These are phyloP conservation scores for Plutella xylostella DNA, from an alignment of 2,888 invertebrate genomes.

Conservation along the genomic window DNA sequence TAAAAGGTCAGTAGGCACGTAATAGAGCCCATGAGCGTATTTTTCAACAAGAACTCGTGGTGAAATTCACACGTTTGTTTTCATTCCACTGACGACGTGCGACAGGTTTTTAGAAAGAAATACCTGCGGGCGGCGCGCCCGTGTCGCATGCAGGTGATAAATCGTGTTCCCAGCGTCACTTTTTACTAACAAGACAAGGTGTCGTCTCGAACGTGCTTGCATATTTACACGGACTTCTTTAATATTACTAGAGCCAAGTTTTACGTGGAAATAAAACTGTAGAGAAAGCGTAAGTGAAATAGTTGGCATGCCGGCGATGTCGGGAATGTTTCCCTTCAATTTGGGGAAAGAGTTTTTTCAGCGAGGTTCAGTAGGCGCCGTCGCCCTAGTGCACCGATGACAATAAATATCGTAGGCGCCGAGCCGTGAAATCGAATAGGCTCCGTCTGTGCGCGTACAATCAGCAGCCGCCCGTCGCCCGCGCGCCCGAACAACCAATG, in stretches of 20 bases:
- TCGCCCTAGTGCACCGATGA: constrained; percentile 64
- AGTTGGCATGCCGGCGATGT: constrained; percentile 25
- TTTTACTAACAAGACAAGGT: constrained; percentile 66
- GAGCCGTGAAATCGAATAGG: constrained; percentile 71
- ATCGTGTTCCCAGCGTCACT: constrained; percentile 52
- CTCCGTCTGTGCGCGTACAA: constrained; percentile 68
- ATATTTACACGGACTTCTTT: constrained; percentile 35
- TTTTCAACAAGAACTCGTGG: too few relatives aligned
- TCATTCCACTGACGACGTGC: constrained; percentile 34
- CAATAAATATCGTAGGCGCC: constrained; percentile 67
- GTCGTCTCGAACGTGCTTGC: constrained; percentile 38
- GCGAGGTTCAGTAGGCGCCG: constrained; percentile 59
- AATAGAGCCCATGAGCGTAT: too few relatives aligned
- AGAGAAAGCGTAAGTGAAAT: neutral
- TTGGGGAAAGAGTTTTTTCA: constrained; percentile 58
- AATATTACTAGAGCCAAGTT: too few relatives aligned
- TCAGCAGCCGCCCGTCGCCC: constrained; percentile 62
- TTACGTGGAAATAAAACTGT: neutral
- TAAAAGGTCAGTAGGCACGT: too few relatives aligned
- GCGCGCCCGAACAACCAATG: constrained; percentile 45
- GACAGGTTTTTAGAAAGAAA: constrained; percentile 41
- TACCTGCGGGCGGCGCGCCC: constrained; percentile 27
- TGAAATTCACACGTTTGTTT: constrained; percentile 35
- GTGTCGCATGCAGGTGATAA: constrained; percentile 60
- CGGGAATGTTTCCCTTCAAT: constrained; percentile 57